Base-by-base conservation (phyloP, 1,140 invertebrate genomes). In the Hestina assimilis region DNA sequence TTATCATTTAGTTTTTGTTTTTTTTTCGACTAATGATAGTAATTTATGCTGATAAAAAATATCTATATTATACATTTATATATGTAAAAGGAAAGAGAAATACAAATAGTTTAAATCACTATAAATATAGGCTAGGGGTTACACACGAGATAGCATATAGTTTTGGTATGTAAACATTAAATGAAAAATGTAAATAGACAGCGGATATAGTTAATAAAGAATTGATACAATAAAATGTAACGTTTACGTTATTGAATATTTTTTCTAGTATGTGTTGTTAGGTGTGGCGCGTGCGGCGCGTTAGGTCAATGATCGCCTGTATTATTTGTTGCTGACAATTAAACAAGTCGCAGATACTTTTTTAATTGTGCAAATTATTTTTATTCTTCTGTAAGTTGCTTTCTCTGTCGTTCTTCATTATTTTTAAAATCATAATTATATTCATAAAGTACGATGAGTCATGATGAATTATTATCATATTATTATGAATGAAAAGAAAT, bases 401-500 rank as follows among this genome's bases (percentile, higher is more conserved):
- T 87, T 86, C 79, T 80, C 84, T 87, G 81, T 85, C 83, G 79
- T 86, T 84, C 76, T 82, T 79, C 71, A 86, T 87, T 83, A 87
- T 86, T 83, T 85, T 87, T 82, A 77, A 80, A 84, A 80, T 75
- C 84, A 87, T 87, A 84, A 82, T 84, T 83, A 87, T 85, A 85
- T 87, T 82, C 74, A 72, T 87, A 84, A 81, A 83, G 72, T 86
- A 79, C 79, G 79, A 85, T 79, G 81, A 87, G 84, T 87, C 84
- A 87, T 79, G 84, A 79, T 84, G 83, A 86, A 83, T 85, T 85
- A 85, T 86, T 83, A 84, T 87, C 82, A 86, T 82, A 84, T 85
- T 83, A 84, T 83, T 86, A 84, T 84, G 81, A 85, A 87, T 86
- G 81, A 84, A 82, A 85, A 84, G 75, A 87, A 87, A 87, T 87